These are phyloP conservation scores for Mayetiola destructor DNA, from an alignment of 2,888 invertebrate species.

Conservation along the genomic window DNA sequence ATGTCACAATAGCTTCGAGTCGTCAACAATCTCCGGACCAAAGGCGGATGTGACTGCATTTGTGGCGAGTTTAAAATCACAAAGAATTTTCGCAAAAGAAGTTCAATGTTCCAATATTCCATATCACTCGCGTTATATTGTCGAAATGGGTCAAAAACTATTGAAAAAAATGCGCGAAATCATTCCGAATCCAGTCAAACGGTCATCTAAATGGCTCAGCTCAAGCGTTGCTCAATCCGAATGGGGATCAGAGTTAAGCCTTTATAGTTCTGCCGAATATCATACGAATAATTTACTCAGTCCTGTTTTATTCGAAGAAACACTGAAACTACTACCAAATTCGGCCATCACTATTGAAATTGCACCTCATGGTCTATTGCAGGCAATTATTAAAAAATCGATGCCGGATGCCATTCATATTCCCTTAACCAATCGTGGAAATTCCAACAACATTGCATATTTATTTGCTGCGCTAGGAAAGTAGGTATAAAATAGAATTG, in stretches of 20 bases:
- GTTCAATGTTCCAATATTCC: conserved; percentile 79
- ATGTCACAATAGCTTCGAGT: conserved; percentile 75
- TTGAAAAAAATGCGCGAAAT: conserved; percentile 47
- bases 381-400: conserved; percentile 48
- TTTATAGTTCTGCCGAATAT: conserved; percentile 64
- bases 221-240: conserved; percentile 58
- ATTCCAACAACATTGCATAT: conserved; percentile 35
- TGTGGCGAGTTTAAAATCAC: conserved; percentile 47
- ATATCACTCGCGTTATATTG: conserved; percentile 75
- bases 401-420: conserved; percentile 41
- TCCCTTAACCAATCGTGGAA: conserved; percentile 44
- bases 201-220: conserved; percentile 71
- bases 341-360: conserved; percentile 54
- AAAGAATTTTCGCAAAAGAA: conserved; percentile 65
- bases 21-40: conserved; percentile 79
- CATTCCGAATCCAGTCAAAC: conserved; percentile 47
- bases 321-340: conserved; percentile 43
- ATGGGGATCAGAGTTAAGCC: conserved; percentile 53
- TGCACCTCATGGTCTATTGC: conserved; percentile 53
- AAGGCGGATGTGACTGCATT: conserved; percentile 50
- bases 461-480: conserved; percentile 36
- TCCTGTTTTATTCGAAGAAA: conserved; percentile 45
- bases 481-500: conserved; percentile 24
- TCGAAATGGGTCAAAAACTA: conserved; percentile 50
- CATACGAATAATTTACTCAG: conserved; percentile 70